Conservation (phyloP, 2,797 vertebrate species). For the Bufotes viridis region DNA sequence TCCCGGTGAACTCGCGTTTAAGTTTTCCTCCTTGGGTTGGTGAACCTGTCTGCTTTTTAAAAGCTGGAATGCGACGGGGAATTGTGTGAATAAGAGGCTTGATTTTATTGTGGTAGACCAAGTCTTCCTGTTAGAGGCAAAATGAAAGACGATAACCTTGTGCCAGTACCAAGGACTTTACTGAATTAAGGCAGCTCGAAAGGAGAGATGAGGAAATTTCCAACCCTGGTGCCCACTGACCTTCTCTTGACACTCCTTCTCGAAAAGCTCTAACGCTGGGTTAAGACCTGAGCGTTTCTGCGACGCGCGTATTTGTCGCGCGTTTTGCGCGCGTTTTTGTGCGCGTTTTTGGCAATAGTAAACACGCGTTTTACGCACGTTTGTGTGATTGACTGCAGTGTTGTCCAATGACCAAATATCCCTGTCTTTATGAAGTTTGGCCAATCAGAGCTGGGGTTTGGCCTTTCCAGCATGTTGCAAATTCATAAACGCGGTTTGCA, state of each 20-base stretch:
- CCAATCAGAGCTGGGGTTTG: no score
- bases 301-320: no score
- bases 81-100: conserved; percentile 36
- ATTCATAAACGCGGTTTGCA: no score
- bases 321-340: no score
- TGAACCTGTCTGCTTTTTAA: conserved; percentile 41
- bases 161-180: conserved; percentile 32
- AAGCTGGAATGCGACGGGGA: conserved; percentile 45
- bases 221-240: conserved; percentile 30
- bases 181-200: conserved; percentile 30
- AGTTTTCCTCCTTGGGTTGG: conserved; percentile 42
- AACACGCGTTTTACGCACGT: no score
- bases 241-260: conserved; percentile 11
- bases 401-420: no score
- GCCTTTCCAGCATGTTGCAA: no score
- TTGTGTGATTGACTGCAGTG: no score
- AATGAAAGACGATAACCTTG: conserved; percentile 47
- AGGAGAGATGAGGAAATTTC: conserved; percentile 33
- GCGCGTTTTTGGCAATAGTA: no score
- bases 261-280: no score
- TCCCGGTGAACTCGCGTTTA: conserved; percentile 29
- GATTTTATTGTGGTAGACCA: conserved; percentile 52
- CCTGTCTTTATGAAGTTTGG: no score
- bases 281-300: no score
- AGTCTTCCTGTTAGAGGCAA: conserved; percentile 48